These are phyloP conservation scores for Andrena minutula DNA, from an alignment of 2,888 invertebrate species.

Conservation along the genomic window DNA sequence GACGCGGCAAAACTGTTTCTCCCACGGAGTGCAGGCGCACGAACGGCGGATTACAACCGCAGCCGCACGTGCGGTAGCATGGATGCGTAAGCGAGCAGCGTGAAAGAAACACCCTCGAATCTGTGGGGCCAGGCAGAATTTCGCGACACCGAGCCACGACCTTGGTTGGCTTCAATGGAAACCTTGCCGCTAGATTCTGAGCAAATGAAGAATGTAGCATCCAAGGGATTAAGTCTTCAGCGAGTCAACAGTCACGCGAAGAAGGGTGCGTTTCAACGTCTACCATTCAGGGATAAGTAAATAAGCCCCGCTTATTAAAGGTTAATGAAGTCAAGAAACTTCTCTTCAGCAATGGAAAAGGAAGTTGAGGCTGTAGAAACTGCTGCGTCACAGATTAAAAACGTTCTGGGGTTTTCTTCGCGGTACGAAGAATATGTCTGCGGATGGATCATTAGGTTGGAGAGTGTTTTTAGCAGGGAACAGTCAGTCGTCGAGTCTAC, in stretches of 20 bases:
- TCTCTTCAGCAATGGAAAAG: not conserved
- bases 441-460: too few species aligned
- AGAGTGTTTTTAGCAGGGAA: too few species aligned
- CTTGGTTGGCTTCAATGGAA: not conserved
- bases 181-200: not conserved
- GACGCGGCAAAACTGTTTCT: constrained; percentile 35
- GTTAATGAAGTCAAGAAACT: constrained; percentile 15
- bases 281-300: constrained; percentile 10
- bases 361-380: constrained; percentile 1
- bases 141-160: not conserved
- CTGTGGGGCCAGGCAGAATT: constrained; percentile 6
- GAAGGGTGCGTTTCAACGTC: not conserved
- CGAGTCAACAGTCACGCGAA: not conserved
- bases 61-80: constrained; percentile 37
- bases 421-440: not conserved
- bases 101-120: constrained; percentile 27
- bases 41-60: constrained; percentile 50
- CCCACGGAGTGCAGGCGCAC: constrained; percentile 19
- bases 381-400: constrained; percentile 3
- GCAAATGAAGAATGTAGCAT: not conserved
- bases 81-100: constrained; percentile 45
- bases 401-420: not conserved
- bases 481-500: too few species aligned
- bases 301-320: not conserved
- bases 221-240: not conserved